phyloP scores from a whole-genome alignment of 2,888 invertebrate genomes.

The Conops quadrifasciatus region DNA sequence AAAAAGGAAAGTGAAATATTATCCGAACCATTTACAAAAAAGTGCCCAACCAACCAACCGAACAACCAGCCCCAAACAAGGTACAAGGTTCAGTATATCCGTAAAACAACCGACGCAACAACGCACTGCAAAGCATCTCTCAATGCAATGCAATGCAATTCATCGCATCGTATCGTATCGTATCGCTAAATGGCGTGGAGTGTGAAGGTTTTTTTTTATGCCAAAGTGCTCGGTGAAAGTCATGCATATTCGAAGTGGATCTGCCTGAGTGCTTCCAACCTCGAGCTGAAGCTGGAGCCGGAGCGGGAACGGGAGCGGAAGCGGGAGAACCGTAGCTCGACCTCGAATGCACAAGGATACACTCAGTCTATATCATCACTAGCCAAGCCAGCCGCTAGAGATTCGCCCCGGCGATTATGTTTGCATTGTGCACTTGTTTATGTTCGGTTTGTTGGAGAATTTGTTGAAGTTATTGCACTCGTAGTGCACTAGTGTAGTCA shows the following conservation, averaged over 20 bases:
- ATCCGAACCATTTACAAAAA: slow-evolving; percentile 32
- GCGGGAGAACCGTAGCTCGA: background rate
- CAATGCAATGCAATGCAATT: no score
- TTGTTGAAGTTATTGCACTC: slow-evolving; percentile 19
- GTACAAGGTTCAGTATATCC: background rate
- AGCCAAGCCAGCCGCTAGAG: slow-evolving; percentile 22
- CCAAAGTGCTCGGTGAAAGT: background rate
- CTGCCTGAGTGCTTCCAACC: slow-evolving; percentile 15
- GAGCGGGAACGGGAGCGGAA: background rate
- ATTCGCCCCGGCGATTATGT: background rate
- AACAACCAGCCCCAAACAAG: background rate
- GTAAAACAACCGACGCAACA: background rate
- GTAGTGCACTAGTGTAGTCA: background rate
- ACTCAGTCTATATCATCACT: slow-evolving; percentile 13
- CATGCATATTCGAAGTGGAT: slow-evolving; percentile 18
- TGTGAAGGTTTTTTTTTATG: background rate
- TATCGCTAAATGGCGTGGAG: slow-evolving; percentile 27
- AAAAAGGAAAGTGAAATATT: slow-evolving; percentile 33
- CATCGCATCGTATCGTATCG: background rate
- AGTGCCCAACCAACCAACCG: background rate
- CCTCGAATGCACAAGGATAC: slow-evolving; percentile 23
- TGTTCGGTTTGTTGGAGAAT: slow-evolving; percentile 14
- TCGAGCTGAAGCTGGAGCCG: background rate
- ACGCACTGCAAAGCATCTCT: slow-evolving; percentile 22
- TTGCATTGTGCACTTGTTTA: slow-evolving; percentile 17